phyloP scores from a whole-genome alignment of 2,888 invertebrate genomes.

The Coelinius sp. region DNA sequence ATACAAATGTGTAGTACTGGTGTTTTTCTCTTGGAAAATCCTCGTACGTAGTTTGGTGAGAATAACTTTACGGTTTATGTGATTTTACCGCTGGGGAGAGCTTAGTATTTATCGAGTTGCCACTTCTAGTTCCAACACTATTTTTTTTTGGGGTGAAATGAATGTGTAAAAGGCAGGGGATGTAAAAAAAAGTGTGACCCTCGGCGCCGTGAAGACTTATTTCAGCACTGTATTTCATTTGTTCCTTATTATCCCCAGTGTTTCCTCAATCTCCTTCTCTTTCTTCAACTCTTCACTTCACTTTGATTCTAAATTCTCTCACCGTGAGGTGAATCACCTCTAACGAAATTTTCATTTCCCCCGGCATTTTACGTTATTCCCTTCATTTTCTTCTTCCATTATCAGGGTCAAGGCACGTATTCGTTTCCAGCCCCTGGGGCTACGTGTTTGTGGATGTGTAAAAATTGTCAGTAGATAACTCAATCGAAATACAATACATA shows the following conservation, averaged over 20 bases:
- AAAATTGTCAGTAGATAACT: conserved; percentile 37
- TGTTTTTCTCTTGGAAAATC: conserved; percentile 16
- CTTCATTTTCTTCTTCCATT: conserved; percentile 1
- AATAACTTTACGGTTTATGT: not conserved
- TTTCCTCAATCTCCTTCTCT: conserved; percentile 2
- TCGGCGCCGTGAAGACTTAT: conserved; percentile 40
- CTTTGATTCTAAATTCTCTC: conserved; percentile 31
- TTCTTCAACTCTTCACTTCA: not conserved
- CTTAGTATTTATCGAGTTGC: not conserved
- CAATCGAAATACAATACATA: conserved; percentile 24
- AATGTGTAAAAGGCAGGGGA: conserved; percentile 6
- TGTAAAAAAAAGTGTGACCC: not conserved
- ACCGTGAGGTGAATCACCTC: not conserved
- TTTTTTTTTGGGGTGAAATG: conserved; percentile 12
- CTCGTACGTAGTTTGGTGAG: conserved; percentile 16
- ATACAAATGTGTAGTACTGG: not conserved
- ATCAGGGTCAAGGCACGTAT: not conserved
- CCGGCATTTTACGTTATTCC: conserved; percentile 41
- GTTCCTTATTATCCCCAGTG: not conserved
- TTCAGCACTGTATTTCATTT: conserved; percentile 29
- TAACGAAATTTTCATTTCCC: conserved; percentile 29
- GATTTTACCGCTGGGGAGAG: not conserved
- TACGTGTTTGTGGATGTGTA: conserved; percentile 23
- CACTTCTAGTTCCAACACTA: too few species aligned
- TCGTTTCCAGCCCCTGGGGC: not conserved